These are phyloP conservation scores for Python bivittatus DNA, from an alignment of 2,113 vertebrate genomes.

Conservation along the genomic window DNA sequence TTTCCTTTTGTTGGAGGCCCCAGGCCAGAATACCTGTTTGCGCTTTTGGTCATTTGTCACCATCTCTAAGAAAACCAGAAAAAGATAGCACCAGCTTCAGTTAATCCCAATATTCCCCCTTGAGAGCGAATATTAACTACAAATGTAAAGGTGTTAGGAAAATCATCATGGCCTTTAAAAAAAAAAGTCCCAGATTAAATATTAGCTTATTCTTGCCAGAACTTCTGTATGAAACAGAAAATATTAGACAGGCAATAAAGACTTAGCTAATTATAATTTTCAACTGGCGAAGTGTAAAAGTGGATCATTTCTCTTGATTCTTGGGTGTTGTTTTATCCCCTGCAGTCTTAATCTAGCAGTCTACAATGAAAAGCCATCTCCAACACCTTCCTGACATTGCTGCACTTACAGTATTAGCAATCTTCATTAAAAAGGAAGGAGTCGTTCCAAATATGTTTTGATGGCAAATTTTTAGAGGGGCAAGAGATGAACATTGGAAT, in stretches of 20 bases:
- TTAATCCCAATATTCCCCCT: constrained; percentile 39
- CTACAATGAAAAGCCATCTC: constrained; percentile 8
- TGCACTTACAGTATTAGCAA: background rate
- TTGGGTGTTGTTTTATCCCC: constrained; percentile 12
- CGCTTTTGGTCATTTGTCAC: constrained; percentile 53
- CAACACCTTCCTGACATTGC: constrained; percentile 6
- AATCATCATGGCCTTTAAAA: background rate
- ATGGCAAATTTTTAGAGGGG: background rate
- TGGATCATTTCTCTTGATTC: constrained; percentile 49
- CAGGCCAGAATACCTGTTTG: constrained; percentile 70
- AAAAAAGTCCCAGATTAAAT: background rate
- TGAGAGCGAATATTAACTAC: constrained; percentile 9
- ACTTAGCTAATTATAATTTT: constrained; percentile 51
- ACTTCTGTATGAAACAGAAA: background rate
- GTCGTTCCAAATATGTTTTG: background rate
- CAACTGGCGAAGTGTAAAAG: constrained; percentile 50
- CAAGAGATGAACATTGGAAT: background rate
- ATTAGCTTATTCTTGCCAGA: background rate
- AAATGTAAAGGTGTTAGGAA: background rate
- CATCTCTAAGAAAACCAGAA: constrained; percentile 55
- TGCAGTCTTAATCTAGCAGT: constrained; percentile 26
- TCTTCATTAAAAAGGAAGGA: background rate
- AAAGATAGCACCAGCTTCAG: constrained; percentile 61
- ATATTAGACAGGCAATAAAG: background rate
- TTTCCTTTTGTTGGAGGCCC: constrained; percentile 61